These are phyloP conservation scores for Illadopsis cleaveri DNA, from an alignment of 2,113 vertebrate species.

Conservation along the genomic window DNA sequence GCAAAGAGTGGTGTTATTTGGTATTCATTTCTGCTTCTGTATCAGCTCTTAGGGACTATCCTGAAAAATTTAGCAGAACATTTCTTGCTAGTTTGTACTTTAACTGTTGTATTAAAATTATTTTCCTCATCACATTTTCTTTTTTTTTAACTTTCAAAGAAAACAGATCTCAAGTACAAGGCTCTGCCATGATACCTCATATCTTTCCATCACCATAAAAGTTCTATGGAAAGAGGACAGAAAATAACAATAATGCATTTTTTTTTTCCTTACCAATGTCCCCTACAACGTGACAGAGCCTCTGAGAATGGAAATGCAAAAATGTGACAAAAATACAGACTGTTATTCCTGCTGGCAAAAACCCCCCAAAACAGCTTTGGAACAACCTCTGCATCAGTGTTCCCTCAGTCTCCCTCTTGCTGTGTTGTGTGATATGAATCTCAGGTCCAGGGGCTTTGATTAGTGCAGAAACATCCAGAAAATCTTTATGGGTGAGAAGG, in stretches of 20 bases:
- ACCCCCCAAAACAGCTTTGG: neutral
- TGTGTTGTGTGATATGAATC: neutral
- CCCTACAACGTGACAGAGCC: neutral
- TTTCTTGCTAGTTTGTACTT: neutral
- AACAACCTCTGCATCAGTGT: neutral
- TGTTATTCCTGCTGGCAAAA: neutral
- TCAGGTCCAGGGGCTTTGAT: neutral
- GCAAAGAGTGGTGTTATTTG: neutral
- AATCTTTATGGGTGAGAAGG: neutral
- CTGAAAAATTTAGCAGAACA: neutral
- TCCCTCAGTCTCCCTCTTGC: neutral
- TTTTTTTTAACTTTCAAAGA: neutral
- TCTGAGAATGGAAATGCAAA: neutral
- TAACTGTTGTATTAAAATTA: neutral
- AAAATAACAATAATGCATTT: neutral
- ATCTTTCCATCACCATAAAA: neutral
- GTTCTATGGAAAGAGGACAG: neutral
- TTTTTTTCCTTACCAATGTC: neutral
- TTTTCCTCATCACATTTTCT: neutral
- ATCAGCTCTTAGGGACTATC: neutral
- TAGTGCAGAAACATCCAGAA: neutral
- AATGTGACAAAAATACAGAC: slow-evolving; percentile 15
- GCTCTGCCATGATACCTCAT: neutral
- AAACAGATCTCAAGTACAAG: neutral
- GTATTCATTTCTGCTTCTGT: neutral